Base-by-base conservation (phyloP, 2,888 invertebrate genomes). In the Hyposoter dolosus region DNA sequence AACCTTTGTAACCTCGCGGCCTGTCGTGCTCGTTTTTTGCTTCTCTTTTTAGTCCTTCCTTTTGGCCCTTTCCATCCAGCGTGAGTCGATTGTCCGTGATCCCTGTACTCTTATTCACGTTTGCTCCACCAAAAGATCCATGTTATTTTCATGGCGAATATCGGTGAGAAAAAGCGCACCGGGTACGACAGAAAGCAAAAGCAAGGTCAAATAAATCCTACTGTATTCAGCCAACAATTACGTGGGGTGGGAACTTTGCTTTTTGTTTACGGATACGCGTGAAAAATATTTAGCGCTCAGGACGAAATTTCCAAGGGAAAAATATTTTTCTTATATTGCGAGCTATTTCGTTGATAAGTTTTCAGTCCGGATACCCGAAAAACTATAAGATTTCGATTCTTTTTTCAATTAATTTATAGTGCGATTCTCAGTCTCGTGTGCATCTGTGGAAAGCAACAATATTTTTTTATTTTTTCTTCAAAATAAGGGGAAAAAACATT, bases 1-100 rank as follows among this genome's bases (percentile, higher is more conserved):
- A 69, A 35, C 28, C 53, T 65, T 79, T 71, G 35, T 56, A 71
- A 79, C 45, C 79, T 71, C 71, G 40, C 53, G 35, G 72, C 35
- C 47, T 50, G 28, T 23, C 76, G 50, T 82, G 50, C 47, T 32
- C 32, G 45, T 40, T n/a, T 32, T n/a, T 40, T 43, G 9, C n/a
- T 15, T 23, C 9, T 71, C 45, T 71, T 63, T 45, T 40, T 69
- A n/a, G 12, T 32, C 47, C 0, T 50, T 45, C 32, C 35, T 60
- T 79, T 71, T 60, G 35, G 28, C 63, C 43, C 60, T 63, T 28
- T 47, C 12, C 28, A 28, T 63, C 75, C 32, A 47, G 60, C 43
- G 47, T 9, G 3, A 40, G 74, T 63, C 75, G 45, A 53, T 71
- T 71, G 50, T 71, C 35, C n/a, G 6, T 32, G 35, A 32, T 15